Conservation (phyloP, 2,113 vertebrate genomes). For the Gymnarchus niloticus region DNA sequence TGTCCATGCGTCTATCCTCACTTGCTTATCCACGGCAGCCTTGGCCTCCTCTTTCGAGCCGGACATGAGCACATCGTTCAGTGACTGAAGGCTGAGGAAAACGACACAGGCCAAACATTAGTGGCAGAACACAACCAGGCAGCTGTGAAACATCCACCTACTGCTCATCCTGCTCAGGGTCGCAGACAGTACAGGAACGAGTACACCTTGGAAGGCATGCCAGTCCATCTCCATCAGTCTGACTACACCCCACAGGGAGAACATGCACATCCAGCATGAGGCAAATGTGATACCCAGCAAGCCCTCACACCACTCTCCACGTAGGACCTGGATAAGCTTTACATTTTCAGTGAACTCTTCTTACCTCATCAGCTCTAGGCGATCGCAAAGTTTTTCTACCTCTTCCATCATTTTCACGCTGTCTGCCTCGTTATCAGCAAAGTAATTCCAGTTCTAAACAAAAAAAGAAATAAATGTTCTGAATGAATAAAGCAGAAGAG, state of each 20-base stretch:
- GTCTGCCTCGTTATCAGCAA: constrained; percentile 83
- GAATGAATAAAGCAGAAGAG: neutral
- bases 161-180: neutral
- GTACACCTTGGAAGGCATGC: neutral
- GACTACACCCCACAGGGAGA: neutral
- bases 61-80: constrained; percentile 83
- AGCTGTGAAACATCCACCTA: neutral
- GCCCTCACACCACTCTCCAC: too few species aligned
- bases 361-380: constrained; percentile 86
- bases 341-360: neutral
- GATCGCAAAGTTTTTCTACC: constrained; percentile 95
- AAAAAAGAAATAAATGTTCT: neutral
- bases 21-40: constrained; percentile 86
- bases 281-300: neutral
- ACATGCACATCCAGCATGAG: neutral
- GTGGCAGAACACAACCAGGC: neutral
- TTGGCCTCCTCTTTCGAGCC: constrained; percentile 83
- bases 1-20: constrained; percentile 39
- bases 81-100: constrained; percentile 62
- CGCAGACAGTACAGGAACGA: neutral
- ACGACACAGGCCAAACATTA: constrained; percentile 32
- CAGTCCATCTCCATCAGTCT: neutral
- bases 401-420: constrained; percentile 98
- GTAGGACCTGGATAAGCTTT: neutral
- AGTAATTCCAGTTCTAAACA: constrained; percentile 90